A percentile compares a stretch with the other conserved stretches of the same genome.
phyloP scores from a whole-genome alignment of 2,797 vertebrate species.

The Loris lydekkerianus region DNA sequence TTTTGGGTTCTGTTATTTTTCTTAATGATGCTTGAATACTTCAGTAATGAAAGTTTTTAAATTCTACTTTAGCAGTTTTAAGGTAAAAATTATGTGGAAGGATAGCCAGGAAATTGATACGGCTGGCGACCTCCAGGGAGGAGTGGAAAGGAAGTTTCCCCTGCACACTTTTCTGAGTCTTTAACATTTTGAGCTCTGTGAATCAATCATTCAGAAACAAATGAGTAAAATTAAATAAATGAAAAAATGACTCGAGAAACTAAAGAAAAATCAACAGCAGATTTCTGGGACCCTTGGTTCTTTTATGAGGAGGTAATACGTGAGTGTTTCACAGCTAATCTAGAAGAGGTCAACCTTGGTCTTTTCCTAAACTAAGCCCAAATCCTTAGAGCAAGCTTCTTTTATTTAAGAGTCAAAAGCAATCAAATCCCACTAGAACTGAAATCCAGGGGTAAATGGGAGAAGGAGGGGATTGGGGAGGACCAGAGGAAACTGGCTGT shows the following conservation, averaged over 20 bases:
- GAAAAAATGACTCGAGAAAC: not conserved
- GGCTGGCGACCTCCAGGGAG: not conserved
- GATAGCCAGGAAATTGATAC: not conserved
- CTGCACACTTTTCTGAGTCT: not conserved
- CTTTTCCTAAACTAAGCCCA: not conserved
- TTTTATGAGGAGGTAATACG: accelerated
- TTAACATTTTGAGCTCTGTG: not conserved
- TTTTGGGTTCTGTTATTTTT: not conserved
- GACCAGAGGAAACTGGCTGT: not conserved
- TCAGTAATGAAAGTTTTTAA: not conserved
- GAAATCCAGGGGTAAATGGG: not conserved
- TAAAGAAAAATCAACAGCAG: not conserved
- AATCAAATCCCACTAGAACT: not conserved
- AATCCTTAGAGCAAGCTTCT: not conserved
- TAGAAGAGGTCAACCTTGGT: not conserved
- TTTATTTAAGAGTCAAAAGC: not conserved
- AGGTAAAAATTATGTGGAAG: not conserved
- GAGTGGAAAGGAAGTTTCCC: not conserved
- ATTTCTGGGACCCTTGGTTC: not conserved
- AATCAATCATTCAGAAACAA: constrained; percentile 2
- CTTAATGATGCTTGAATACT: not conserved
- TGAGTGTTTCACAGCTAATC: accelerated
- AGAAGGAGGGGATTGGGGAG: not conserved
- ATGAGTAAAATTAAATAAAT: not conserved
- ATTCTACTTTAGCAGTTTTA: constrained; percentile 23